phyloP scores from a whole-genome alignment of 2,888 invertebrate species.

The Cerastis leucographa region DNA sequence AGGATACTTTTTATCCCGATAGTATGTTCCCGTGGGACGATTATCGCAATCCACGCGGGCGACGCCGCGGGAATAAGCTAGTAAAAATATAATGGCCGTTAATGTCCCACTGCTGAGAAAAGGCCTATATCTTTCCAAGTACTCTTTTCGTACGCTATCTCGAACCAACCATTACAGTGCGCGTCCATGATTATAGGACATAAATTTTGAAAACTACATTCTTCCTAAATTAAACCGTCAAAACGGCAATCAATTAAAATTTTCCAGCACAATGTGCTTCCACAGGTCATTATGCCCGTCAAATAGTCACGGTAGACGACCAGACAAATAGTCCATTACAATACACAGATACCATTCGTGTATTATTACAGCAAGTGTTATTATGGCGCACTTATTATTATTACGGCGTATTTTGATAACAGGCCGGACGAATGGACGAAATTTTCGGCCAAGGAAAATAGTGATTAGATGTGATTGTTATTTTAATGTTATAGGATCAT shows the following conservation, averaged over 20 bases:
- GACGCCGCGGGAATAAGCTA: too few relatives aligned
- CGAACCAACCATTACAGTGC: too few relatives aligned
- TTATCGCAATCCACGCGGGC: too few relatives aligned
- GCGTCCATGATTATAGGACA: too few relatives aligned
- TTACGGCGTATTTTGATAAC: slow-evolving; percentile 34
- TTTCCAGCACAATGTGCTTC: background rate
- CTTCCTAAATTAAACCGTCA: slow-evolving; percentile 1
- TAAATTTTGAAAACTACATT: too few relatives aligned
- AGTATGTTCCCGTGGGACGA: too few relatives aligned
- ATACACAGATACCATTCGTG: slow-evolving; percentile 38
- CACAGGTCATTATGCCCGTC: slow-evolving; percentile 38
- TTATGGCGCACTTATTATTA: slow-evolving; percentile 49
- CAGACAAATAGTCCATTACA: slow-evolving; percentile 72
- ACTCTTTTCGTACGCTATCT: too few relatives aligned
- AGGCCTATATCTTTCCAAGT: too few relatives aligned
- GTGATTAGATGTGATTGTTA: background rate
- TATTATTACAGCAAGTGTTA: slow-evolving; percentile 53
- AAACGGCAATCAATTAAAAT: slow-evolving; percentile 27
- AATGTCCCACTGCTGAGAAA: too few relatives aligned
- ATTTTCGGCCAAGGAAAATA: slow-evolving; percentile 41
- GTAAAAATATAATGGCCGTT: too few relatives aligned
- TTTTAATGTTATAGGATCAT: background rate
- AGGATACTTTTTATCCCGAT: too few relatives aligned
- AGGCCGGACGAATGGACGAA: slow-evolving; percentile 29
- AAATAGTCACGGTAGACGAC: slow-evolving; percentile 69